Conservation (phyloP, 2,797 vertebrate genomes). For the Eospalax fontanierii region DNA sequence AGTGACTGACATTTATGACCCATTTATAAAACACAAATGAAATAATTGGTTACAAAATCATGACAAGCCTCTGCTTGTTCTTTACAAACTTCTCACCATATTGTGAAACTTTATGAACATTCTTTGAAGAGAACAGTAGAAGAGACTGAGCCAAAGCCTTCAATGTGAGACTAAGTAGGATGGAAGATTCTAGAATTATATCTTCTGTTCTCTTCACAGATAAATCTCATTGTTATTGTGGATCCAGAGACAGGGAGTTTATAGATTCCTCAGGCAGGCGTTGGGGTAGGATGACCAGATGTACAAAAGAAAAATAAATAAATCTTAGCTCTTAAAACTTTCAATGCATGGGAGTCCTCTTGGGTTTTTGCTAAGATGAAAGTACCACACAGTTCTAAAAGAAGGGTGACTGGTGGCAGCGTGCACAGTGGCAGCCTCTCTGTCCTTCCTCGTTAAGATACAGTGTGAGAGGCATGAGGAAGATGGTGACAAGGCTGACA, state of each 20-base stretch:
- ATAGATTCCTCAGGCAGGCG: neutral
- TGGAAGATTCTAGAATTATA: neutral
- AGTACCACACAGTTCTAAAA: neutral
- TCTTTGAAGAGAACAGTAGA: conserved; percentile 16
- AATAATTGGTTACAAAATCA: conserved; percentile 79
- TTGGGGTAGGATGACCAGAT: neutral
- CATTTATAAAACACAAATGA: conserved; percentile 84
- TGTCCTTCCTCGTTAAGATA: neutral
- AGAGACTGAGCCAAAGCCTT: neutral
- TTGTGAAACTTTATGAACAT: conserved; percentile 63
- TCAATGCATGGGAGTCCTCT: neutral
- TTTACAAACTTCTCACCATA: conserved; percentile 60
- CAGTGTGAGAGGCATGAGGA: fast-evolving
- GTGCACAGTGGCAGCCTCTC: neutral
- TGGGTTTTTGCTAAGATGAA: neutral
- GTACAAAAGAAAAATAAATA: neutral
- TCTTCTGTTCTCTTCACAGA: neutral
- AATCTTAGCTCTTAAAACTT: neutral
- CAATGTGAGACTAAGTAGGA: neutral
- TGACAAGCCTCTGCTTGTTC: conserved; percentile 50
- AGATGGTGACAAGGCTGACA: neutral
- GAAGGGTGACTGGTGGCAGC: neutral
- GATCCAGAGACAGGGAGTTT: neutral
- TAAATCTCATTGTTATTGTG: too few species aligned
- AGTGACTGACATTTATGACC: conserved; percentile 74